Conservation (phyloP, 1,140 invertebrate species). For the Caerostris extrusa region DNA sequence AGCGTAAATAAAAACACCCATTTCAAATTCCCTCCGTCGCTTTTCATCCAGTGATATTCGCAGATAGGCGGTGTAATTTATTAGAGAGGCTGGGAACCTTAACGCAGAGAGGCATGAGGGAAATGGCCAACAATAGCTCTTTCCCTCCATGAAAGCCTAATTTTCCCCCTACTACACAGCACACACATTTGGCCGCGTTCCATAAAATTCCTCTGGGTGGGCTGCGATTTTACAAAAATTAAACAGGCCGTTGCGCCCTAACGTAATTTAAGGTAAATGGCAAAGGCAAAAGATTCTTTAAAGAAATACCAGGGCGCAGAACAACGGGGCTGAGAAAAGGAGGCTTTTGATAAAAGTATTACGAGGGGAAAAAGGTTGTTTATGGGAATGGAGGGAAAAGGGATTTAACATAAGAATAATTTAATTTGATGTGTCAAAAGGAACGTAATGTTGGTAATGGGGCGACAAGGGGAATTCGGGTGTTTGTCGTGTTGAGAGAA, state of each 20-base stretch:
- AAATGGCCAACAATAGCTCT: constrained; percentile 47
- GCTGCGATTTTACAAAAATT: constrained; percentile 34
- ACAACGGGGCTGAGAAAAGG: background rate
- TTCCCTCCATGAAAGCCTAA: constrained; percentile 33
- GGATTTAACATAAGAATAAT: background rate
- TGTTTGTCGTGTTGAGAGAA: background rate
- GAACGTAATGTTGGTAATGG: too few relatives aligned
- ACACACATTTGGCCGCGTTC: background rate
- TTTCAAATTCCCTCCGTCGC: constrained; percentile 5
- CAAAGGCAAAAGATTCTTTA: constrained; percentile 26
- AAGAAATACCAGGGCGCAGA: background rate
- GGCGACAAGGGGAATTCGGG: background rate
- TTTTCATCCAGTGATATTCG: background rate
- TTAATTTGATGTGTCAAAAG: background rate
- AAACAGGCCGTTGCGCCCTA: constrained; percentile 2
- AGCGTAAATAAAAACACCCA: constrained; percentile 5
- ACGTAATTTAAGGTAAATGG: constrained; percentile 49
- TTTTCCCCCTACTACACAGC: background rate
- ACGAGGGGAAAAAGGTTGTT: background rate
- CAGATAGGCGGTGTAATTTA: background rate
- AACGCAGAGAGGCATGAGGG: background rate
- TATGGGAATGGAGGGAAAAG: background rate
- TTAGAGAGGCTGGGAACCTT: background rate
- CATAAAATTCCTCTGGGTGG: constrained; percentile 4
- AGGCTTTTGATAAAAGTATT: constrained; percentile 15